These are phyloP conservation scores for Zygogramma bicolorata DNA, from an alignment of 2,888 invertebrate species.

Conservation along the genomic window DNA sequence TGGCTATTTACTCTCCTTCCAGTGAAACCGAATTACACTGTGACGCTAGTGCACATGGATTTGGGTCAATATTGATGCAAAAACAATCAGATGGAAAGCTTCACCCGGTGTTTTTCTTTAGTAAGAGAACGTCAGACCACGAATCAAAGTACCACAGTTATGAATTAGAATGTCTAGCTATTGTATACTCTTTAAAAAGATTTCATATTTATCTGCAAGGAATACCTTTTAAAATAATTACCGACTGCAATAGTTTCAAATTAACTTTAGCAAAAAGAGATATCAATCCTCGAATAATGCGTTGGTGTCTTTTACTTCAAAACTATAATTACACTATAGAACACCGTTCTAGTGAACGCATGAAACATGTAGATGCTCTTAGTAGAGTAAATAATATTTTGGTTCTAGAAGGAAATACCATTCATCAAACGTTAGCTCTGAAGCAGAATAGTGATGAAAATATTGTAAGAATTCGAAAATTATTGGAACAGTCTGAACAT, in stretches of 20 bases:
- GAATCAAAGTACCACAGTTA: constrained; percentile 56
- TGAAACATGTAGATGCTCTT: constrained; percentile 42
- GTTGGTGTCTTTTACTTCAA: constrained; percentile 37
- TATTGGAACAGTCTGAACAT: constrained; percentile 12
- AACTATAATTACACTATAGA: constrained; percentile 37
- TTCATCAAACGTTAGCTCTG: constrained; percentile 31
- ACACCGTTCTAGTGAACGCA: constrained; percentile 25
- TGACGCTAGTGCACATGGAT: constrained; percentile 57
- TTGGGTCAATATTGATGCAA: constrained; percentile 57
- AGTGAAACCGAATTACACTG: constrained; percentile 59
- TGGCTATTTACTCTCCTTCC: constrained; percentile 54
- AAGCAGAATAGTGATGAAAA: constrained; percentile 22
- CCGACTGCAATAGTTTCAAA: constrained; percentile 22
- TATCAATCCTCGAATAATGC: constrained; percentile 6
- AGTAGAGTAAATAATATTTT: constrained; percentile 28
- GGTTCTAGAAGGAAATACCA: constrained; percentile 32
- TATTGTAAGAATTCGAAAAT: constrained; percentile 23
- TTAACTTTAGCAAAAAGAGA: constrained; percentile 9
- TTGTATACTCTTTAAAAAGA: background rate
- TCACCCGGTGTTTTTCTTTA: constrained; percentile 58
- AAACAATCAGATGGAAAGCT: constrained; percentile 49
- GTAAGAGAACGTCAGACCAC: constrained; percentile 51
- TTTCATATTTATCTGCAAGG: background rate
- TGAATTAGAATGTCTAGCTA: constrained; percentile 49
- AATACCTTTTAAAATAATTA: background rate